Conservation (phyloP, 2,888 invertebrate species). For the Plebejus melissa region DNA sequence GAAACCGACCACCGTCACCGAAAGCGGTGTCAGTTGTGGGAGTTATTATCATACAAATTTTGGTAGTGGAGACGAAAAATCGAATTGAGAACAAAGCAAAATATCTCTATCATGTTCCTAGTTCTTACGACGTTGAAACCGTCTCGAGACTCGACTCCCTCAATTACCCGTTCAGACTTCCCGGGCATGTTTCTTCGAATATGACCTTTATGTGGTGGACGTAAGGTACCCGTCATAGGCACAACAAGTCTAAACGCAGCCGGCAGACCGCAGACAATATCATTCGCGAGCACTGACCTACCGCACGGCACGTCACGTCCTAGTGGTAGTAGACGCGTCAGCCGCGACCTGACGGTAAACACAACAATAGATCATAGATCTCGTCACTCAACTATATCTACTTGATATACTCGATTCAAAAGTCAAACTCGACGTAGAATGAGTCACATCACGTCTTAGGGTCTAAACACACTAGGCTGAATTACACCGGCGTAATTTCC, state of each 20-base stretch:
- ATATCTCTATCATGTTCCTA: not conserved
- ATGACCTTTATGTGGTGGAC: not conserved
- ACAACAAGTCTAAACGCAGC: not conserved
- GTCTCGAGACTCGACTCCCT: not conserved
- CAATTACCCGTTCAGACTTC: not conserved
- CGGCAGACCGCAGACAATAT: constrained; percentile 42
- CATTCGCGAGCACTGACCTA: constrained; percentile 68
- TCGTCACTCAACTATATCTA: not conserved
- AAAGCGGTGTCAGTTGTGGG: too few relatives aligned
- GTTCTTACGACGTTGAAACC: not conserved
- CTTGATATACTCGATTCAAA: not conserved
- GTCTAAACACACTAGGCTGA: too few relatives aligned
- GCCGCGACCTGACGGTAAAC: constrained; percentile 34
- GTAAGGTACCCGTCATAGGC: not conserved
- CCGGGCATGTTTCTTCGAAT: not conserved
- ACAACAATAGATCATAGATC: not conserved
- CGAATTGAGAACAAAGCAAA: not conserved
- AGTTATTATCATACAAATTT: too few relatives aligned
- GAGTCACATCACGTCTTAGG: not conserved
- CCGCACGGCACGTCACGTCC: constrained; percentile 48
- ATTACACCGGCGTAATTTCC: too few relatives aligned
- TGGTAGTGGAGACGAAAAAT: too few relatives aligned
- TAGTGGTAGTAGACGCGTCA: constrained; percentile 45
- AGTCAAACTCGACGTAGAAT: not conserved
- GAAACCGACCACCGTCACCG: too few relatives aligned